Evolutionary conservation across 2,797 vertebrate genomes (phyloP).

Genomic region (Notamacropus eugenii): DNA sequence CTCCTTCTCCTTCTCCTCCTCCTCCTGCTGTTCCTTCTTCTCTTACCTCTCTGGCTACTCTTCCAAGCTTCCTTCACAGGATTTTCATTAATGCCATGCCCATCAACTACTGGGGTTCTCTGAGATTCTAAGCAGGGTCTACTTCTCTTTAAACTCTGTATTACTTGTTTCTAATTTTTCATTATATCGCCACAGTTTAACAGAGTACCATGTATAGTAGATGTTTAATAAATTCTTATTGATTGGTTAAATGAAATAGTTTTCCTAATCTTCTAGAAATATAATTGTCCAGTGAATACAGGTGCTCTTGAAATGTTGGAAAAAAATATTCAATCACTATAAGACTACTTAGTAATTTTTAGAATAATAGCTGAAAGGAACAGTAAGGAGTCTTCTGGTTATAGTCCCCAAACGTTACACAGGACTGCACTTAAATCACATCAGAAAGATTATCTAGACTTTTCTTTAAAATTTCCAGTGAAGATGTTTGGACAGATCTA

Average conservation of each 20-base stretch:
- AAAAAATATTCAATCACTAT: not conserved
- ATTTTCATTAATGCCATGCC: no score
- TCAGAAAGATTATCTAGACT: not conserved
- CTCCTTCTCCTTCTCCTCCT: no score
- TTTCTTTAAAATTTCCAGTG: conserved; percentile 14
- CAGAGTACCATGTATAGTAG: not conserved
- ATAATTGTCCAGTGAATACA: conserved; percentile 52
- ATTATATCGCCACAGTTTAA: not conserved
- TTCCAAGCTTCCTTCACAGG: no score
- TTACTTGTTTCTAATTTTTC: not conserved
- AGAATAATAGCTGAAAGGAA: not conserved
- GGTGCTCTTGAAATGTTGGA: conserved; percentile 19
- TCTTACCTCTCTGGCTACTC: no score
- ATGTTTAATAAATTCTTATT: not conserved
- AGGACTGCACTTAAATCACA: conserved; percentile 1
- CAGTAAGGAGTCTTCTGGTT: not conserved
- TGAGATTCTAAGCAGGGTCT: not conserved
- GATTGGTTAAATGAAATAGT: not conserved
- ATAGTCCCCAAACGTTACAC: not conserved
- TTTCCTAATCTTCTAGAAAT: conserved; percentile 54
- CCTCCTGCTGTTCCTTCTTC: no score
- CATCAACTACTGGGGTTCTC: not conserved
- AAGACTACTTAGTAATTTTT: conserved; percentile 6
- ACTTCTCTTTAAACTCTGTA: not conserved
- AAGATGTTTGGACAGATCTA: not conserved